These are phyloP conservation scores for Ectemnius lituratus DNA, from an alignment of 2,888 invertebrate species.

Conservation along the genomic window DNA sequence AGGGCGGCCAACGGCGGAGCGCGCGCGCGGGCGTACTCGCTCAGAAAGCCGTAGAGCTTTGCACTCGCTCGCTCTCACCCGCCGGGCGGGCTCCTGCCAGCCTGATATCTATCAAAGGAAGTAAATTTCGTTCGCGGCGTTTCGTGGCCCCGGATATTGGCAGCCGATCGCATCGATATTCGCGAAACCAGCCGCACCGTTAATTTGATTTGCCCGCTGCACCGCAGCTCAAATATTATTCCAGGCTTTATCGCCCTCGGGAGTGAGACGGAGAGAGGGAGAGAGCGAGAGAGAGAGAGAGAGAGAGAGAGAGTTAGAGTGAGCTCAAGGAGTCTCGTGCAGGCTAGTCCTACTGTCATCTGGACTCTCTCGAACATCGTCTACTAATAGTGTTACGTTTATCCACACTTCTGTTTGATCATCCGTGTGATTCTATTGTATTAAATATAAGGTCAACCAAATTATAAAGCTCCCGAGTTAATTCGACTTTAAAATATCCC, in stretches of 20 bases:
- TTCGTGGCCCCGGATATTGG: slow-evolving; percentile 33
- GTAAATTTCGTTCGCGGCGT: slow-evolving; percentile 57
- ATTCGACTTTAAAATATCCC: too few species aligned
- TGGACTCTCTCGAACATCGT: not conserved
- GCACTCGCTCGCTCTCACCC: slow-evolving; percentile 61
- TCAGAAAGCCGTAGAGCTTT: slow-evolving; percentile 58
- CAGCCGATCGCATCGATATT: slow-evolving; percentile 34
- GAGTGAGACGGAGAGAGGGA: not conserved
- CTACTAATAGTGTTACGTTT: not conserved
- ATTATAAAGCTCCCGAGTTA: too few species aligned
- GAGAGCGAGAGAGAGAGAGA: not conserved
- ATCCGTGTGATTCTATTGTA: not conserved
- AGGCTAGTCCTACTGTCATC: not conserved
- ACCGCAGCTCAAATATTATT: slow-evolving; percentile 23
- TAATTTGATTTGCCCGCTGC: slow-evolving; percentile 37
- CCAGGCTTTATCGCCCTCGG: not conserved
- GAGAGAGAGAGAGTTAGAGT: not conserved
- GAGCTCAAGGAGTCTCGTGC: not conserved
- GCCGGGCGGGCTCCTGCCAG: slow-evolving; percentile 32
- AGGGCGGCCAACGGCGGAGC: too few species aligned
- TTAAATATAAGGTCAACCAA: too few species aligned
- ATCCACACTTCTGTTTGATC: not conserved
- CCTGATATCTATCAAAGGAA: slow-evolving; percentile 60
- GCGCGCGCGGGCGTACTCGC: too few species aligned
- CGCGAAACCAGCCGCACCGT: slow-evolving; percentile 28